Base-by-base conservation (phyloP, 2,888 invertebrate species). In the Cheilosia impressa region DNA sequence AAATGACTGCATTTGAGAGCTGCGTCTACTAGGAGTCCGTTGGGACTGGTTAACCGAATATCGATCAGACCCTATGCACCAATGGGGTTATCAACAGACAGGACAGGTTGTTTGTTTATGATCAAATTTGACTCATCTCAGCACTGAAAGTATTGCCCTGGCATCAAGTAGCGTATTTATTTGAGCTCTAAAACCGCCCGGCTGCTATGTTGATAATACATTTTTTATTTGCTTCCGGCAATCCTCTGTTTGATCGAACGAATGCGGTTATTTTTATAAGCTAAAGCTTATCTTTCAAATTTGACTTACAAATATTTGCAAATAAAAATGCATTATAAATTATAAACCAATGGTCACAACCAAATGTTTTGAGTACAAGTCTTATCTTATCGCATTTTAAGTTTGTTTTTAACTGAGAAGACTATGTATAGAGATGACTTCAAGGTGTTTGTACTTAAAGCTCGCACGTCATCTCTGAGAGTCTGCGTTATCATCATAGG, bases 181-280 rank as follows among this genome's bases (percentile, higher is more conserved):
- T 27, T 27, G 6, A 27, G 27, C 27, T 27, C 27, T 1, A 3
- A 3, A 34, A 34, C 10, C 34, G 34, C 10, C 4, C 43, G 13
- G 43, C 43, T 4, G 15, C 4, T 13, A 6, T 5, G 43, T 6
- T n/a, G 41, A 22, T 58, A 19, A 41, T 38, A 2, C 3, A 34
- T 10, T 34, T 34, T 34, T 34, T 34, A 34, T 34, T 19, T 58
- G 19, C 38, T 58, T 58, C 58, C 58, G 58, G 41, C 58, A 58
- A 58, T 41, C 22, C 41, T 58, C 41, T 19, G 24, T 19, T 41
- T 6, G 22, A 43, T 58, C 3, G 15, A 43, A 43, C 15, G 5
- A 4, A 43, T 4, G n/a, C 43, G n/a, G 5, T 43, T 43, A 5
- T 58, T 41, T 58, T 58, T 58, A 22, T 43, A 58, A 22, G 22